Evolutionary conservation across 1,140 invertebrate genomes (phyloP).

Genomic region (Paraescarpia echinospica): DNA sequence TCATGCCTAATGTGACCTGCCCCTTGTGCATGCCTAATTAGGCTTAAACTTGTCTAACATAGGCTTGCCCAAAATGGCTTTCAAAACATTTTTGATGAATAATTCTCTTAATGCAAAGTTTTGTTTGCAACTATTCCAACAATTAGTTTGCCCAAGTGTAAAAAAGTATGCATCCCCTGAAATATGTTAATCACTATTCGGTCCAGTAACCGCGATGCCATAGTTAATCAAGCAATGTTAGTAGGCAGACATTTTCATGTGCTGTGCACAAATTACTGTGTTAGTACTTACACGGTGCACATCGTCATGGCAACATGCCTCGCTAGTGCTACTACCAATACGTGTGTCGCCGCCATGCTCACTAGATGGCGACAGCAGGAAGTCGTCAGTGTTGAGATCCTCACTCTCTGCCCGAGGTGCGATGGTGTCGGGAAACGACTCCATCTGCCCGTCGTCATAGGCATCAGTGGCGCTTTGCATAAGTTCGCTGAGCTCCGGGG

Average conservation of each 20-base stretch:
- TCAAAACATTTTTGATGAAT: not conserved
- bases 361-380: not conserved
- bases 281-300: not conserved
- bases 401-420: not conserved
- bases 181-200: not conserved
- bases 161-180: not conserved
- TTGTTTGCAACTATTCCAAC: not conserved
- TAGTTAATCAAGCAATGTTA: not conserved
- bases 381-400: not conserved
- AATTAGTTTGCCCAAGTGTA: not conserved
- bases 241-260: not conserved
- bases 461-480: not conserved
- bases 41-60: not conserved
- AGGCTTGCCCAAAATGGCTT: not conserved
- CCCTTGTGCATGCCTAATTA: not conserved
- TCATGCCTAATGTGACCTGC: too few relatives aligned
- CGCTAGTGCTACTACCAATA: not conserved
- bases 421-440: not conserved
- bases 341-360: not conserved
- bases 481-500: slow-evolving; percentile 2
- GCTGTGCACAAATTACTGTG: not conserved
- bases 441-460: not conserved
- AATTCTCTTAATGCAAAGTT: not conserved
- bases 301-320: not conserved
- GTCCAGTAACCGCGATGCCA: too few relatives aligned